These are phyloP conservation scores for Danaus melanippus DNA, from an alignment of 1,140 invertebrate species.

Conservation along the genomic window DNA sequence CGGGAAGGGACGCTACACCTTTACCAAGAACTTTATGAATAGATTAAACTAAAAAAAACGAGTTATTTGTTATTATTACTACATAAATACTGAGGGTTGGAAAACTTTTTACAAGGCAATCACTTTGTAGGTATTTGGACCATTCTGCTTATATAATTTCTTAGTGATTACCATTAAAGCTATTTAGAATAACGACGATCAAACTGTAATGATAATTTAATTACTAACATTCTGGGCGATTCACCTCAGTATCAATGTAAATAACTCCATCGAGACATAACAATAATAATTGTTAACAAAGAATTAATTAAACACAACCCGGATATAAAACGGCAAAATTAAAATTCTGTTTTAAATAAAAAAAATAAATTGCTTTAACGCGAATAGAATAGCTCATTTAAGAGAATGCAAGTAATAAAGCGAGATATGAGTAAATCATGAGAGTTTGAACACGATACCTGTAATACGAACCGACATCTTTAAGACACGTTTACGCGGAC, in stretches of 20 bases:
- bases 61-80: constrained; percentile 15
- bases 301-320: constrained; percentile 5
- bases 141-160: too few relatives aligned
- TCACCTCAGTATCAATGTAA: neutral
- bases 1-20: constrained; percentile 42
- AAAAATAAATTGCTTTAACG: neutral
- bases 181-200: constrained; percentile 7
- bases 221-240: too few relatives aligned
- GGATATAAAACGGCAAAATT: neutral
- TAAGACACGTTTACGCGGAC: too few relatives aligned
- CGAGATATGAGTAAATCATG: too few relatives aligned
- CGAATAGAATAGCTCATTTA: too few relatives aligned
- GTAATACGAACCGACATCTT: too few relatives aligned
- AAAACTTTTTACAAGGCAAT: neutral
- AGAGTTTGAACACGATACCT: too few relatives aligned
- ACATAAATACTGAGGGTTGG: neutral
- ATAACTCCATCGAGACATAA: neutral
- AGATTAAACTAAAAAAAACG: constrained; percentile 5
- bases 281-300: constrained; percentile 15
- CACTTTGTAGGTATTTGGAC: too few relatives aligned
- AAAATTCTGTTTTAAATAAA: too few relatives aligned
- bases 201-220: too few relatives aligned
- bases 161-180: constrained; percentile 1
- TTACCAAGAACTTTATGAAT: constrained; percentile 48
- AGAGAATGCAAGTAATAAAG: too few relatives aligned